Evolutionary conservation across 1,140 invertebrate genomes (phyloP).

Genomic region (Drosophila navojoa): DNA sequence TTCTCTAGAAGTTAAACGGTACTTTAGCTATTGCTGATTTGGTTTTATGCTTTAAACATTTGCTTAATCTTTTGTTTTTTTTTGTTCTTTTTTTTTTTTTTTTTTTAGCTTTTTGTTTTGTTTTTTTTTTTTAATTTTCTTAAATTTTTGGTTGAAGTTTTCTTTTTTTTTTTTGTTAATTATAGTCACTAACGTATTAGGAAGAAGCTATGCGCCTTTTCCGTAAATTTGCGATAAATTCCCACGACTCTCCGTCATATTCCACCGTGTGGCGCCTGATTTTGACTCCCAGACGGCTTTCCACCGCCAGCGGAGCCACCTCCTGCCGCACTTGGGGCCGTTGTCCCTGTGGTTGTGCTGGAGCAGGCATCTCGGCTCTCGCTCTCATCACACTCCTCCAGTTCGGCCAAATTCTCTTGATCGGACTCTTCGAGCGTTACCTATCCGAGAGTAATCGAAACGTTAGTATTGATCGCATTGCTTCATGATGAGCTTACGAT

Average conservation of each 20-base stretch:
- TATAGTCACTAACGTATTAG: conserved; percentile 83
- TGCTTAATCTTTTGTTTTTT: conserved; percentile 52
- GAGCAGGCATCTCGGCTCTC: conserved; percentile 84
- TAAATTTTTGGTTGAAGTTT: conserved; percentile 32
- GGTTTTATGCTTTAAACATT: conserved; percentile 68
- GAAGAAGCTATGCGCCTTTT: conserved; percentile 89
- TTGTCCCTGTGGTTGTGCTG: conserved; percentile 56
- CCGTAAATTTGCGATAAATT: conserved; percentile 92
- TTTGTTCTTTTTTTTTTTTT: conserved; percentile 36
- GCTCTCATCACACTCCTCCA: conserved; percentile 85
- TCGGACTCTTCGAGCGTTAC: conserved; percentile 94
- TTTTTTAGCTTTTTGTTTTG: conserved; percentile 30
- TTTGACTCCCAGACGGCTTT: conserved; percentile 85
- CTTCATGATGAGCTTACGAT: neutral
- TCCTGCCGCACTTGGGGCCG: conserved; percentile 58
- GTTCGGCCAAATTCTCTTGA: conserved; percentile 86
- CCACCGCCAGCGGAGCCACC: conserved; percentile 77
- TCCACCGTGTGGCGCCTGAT: conserved; percentile 85
- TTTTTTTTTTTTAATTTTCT: conserved; percentile 16
- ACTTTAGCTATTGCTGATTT: conserved; percentile 74
- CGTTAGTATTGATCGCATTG: neutral
- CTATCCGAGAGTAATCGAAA: conserved; percentile 83
- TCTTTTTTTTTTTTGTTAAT: conserved; percentile 51
- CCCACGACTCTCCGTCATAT: conserved; percentile 95
- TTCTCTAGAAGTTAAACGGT: conserved; percentile 71